phyloP scores from a whole-genome alignment of 2,797 vertebrate genomes.

The Bufotes viridis region DNA sequence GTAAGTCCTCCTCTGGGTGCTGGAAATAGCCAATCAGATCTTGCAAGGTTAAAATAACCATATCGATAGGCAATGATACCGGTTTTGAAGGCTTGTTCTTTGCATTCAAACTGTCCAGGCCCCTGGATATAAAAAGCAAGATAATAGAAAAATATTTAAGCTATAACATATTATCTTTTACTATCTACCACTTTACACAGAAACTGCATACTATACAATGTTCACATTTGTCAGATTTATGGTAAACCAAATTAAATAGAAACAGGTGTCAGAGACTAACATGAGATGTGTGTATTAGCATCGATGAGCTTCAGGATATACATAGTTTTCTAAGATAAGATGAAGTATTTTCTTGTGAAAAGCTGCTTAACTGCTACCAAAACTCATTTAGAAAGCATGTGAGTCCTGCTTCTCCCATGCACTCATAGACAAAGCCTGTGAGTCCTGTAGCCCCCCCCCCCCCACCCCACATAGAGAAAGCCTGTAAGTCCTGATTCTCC shows the following conservation, averaged over 20 bases:
- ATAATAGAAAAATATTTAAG: background rate
- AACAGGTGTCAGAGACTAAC: background rate
- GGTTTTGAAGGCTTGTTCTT: constrained; percentile 81
- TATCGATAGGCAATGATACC: constrained; percentile 82
- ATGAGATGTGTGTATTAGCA: no score
- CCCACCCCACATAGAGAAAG: no score
- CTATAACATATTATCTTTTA: background rate
- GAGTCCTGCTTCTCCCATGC: background rate
- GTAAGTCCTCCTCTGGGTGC: constrained; percentile 88
- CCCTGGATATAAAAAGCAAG: constrained; percentile 68
- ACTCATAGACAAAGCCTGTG: background rate
- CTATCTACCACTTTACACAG: background rate
- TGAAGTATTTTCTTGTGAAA: no score
- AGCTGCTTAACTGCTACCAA: no score
- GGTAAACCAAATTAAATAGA: background rate
- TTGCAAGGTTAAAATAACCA: constrained; percentile 88
- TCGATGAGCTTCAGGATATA: no score
- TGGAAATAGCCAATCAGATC: constrained; percentile 92
- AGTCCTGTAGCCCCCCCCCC: background rate
- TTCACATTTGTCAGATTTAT: background rate
- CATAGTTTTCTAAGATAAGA: no score
- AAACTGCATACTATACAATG: no score
- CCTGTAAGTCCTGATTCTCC: no score
- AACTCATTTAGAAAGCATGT: background rate
- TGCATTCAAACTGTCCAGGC: constrained; percentile 85